These are phyloP conservation scores for Petrocephalus zakoni DNA, from an alignment of 2,113 vertebrate species.

Conservation along the genomic window DNA sequence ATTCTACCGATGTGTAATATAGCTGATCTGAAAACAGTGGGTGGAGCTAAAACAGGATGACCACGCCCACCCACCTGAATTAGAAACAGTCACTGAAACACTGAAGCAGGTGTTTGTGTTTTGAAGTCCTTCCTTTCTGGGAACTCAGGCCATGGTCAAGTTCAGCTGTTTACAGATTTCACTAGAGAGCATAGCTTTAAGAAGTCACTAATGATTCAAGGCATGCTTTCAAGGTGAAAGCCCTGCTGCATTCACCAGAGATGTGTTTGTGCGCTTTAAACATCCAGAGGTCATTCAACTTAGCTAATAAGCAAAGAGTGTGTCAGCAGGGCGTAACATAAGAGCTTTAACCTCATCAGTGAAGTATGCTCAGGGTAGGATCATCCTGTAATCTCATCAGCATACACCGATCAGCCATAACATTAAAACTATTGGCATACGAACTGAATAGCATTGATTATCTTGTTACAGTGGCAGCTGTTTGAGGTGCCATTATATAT, in stretches of 20 bases:
- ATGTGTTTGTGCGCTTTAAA: background rate
- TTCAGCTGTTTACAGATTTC: slow-evolving; percentile 22
- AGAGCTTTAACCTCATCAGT: slow-evolving; percentile 10
- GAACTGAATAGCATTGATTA: background rate
- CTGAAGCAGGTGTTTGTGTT: background rate
- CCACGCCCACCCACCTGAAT: background rate
- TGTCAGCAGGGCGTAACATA: background rate
- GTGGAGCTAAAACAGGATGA: background rate
- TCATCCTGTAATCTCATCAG: background rate
- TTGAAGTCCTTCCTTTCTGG: slow-evolving; percentile 10
- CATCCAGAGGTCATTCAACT: background rate
- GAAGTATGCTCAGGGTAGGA: background rate
- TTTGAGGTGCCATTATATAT: background rate
- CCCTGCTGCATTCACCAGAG: background rate
- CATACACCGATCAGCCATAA: background rate
- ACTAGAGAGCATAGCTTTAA: background rate
- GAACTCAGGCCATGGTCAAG: background rate
- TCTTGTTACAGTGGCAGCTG: background rate
- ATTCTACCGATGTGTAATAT: background rate
- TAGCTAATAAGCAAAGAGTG: background rate
- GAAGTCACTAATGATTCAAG: background rate
- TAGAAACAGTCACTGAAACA: background rate
- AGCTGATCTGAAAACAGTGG: background rate
- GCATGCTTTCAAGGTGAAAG: background rate
- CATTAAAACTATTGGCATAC: background rate